Conservation (phyloP, 2,797 vertebrate species). For the Hoplostethus mediterraneus region DNA sequence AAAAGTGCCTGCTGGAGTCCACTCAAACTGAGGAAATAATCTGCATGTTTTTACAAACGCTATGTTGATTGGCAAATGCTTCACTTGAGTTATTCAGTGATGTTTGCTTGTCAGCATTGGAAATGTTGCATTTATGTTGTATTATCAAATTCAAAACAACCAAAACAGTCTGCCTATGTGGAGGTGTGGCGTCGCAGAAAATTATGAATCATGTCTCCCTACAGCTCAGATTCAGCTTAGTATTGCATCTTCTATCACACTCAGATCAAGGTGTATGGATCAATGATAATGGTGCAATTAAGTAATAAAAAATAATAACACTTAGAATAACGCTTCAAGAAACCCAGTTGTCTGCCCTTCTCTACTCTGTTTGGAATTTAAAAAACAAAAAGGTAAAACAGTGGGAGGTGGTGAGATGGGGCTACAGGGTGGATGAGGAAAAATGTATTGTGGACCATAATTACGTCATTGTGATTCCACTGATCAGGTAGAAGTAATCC, state of each 20-base stretch:
- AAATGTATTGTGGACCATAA: neutral
- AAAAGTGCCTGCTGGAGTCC: slow-evolving; percentile 76
- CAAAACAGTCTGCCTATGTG: slow-evolving; percentile 59
- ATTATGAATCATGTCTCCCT: slow-evolving; percentile 27
- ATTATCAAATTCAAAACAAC: slow-evolving; percentile 65
- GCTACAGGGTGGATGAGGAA: neutral
- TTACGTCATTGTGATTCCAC: neutral
- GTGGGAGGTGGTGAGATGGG: neutral
- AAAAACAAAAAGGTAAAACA: no score
- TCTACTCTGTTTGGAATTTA: no score
- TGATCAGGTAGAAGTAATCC: neutral
- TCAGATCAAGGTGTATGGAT: slow-evolving; percentile 7
- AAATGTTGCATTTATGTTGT: slow-evolving; percentile 55
- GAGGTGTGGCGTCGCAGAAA: slow-evolving; percentile 43
- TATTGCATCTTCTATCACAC: slow-evolving; percentile 23
- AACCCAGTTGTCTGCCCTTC: no score
- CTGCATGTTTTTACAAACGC: slow-evolving; percentile 80
- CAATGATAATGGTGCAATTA: slow-evolving; percentile 8
- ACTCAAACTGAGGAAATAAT: slow-evolving; percentile 77
- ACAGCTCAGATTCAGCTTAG: neutral
- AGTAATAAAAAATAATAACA: slow-evolving; percentile 9
- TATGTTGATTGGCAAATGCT: slow-evolving; percentile 77
- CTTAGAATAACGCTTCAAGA: neutral
- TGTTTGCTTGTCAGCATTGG: slow-evolving; percentile 71
- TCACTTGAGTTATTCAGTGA: slow-evolving; percentile 76